These are phyloP conservation scores for Trematomus loennbergii DNA, from an alignment of 2,113 vertebrate species.

Conservation along the genomic window DNA sequence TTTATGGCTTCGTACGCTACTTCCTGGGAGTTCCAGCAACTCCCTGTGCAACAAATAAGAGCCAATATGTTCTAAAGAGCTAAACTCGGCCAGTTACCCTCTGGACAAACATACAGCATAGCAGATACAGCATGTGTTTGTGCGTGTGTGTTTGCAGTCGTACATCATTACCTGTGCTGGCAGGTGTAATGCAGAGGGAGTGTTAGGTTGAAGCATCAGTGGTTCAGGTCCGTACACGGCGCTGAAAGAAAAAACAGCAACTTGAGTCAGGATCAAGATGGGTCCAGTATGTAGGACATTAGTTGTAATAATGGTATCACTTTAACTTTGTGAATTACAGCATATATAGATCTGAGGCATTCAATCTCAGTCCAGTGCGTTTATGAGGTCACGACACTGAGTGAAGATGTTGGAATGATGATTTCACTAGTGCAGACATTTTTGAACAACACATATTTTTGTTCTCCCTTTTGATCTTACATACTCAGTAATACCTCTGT, in stretches of 20 bases:
- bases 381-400: neutral
- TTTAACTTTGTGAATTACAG: neutral
- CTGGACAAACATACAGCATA: neutral
- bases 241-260: neutral
- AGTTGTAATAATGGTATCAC: neutral
- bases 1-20: conserved; percentile 40
- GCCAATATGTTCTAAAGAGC: conserved; percentile 33
- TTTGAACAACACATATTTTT: neutral
- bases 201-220: conserved; percentile 18
- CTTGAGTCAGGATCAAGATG: neutral
- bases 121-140: neutral
- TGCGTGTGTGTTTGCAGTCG: conserved; percentile 1
- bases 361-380: neutral
- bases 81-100: conserved; percentile 40
- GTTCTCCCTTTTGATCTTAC: neutral
- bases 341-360: neutral
- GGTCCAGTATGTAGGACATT: neutral
- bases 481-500: neutral
- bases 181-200: conserved; percentile 42
- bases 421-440: neutral
- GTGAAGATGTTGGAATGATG: neutral
- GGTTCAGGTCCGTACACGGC: conserved; percentile 6
- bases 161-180: conserved; percentile 52
- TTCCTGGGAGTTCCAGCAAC: conserved; percentile 50
- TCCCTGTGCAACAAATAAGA: conserved; percentile 37